These are phyloP conservation scores for Platerodrilus igneus DNA, from an alignment of 2,888 invertebrate genomes.

Conservation along the genomic window DNA sequence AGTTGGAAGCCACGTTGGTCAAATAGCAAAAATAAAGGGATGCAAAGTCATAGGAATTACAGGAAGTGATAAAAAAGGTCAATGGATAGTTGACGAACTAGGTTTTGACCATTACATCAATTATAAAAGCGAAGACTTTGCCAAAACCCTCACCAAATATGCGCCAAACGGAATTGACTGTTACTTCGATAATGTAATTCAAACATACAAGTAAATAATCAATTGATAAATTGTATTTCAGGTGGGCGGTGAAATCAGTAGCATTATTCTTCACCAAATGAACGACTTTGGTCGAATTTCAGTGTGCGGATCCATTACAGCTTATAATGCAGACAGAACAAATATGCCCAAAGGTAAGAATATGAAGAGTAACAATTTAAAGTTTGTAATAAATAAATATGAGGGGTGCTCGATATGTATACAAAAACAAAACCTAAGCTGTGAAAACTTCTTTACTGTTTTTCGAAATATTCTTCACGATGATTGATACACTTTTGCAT, in stretches of 20 bases:
- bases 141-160: slow-evolving; percentile 52
- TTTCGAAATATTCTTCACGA: no score
- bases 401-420: no score
- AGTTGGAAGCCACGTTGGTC: slow-evolving; percentile 72
- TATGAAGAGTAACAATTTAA: no score
- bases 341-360: no score
- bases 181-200: slow-evolving; percentile 71
- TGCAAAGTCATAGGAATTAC: slow-evolving; percentile 68
- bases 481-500: no score
- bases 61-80: slow-evolving; percentile 65
- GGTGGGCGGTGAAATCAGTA: slow-evolving; percentile 2
- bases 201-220: no score
- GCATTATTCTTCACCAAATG: background rate
- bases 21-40: slow-evolving; percentile 70
- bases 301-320: background rate
- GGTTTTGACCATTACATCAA: slow-evolving; percentile 69
- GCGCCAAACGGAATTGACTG: slow-evolving; percentile 69
- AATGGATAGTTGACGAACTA: slow-evolving; percentile 59
- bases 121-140: slow-evolving; percentile 61
- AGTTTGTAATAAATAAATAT: no score
- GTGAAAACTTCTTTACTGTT: no score
- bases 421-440: no score
- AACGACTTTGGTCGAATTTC: slow-evolving; percentile 1
- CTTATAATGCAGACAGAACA: background rate
- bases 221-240: no score